Conservation (phyloP, 1,140 invertebrate species). For the Neodiprion fabricii region DNA sequence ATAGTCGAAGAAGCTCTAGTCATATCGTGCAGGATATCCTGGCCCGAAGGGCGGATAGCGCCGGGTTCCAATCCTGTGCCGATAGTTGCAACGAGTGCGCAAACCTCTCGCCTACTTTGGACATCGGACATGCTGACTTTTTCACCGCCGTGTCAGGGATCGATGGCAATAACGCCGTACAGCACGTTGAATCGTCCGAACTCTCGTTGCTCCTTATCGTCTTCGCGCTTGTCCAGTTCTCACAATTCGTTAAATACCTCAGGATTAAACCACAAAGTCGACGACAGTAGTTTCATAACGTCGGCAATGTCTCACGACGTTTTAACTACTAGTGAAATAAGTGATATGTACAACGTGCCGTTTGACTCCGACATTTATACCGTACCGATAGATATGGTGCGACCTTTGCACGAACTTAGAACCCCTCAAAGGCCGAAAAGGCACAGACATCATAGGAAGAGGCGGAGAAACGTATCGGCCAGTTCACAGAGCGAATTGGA, state of each 20-base stretch:
- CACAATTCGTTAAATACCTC: slow-evolving; percentile 80
- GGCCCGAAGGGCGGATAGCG: slow-evolving; percentile 52
- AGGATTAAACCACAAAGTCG: slow-evolving; percentile 71
- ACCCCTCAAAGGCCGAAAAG: slow-evolving; percentile 64
- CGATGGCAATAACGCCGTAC: slow-evolving; percentile 57
- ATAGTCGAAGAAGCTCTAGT: slow-evolving; percentile 53
- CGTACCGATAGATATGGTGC: slow-evolving; percentile 79
- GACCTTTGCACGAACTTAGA: slow-evolving; percentile 60
- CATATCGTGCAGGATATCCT: slow-evolving; percentile 54
- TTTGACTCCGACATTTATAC: slow-evolving; percentile 87
- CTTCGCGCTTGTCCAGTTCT: slow-evolving; percentile 78
- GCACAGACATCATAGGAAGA: slow-evolving; percentile 66
- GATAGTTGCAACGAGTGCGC: slow-evolving; percentile 27
- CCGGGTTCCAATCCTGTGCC: slow-evolving; percentile 30
- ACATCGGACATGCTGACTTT: slow-evolving; percentile 68
- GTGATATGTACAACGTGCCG: slow-evolving; percentile 85
- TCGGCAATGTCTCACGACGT: slow-evolving; percentile 86
- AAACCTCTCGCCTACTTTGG: slow-evolving; percentile 63
- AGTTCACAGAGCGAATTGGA: slow-evolving; percentile 60
- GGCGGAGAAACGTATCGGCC: slow-evolving; percentile 66
- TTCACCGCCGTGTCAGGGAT: slow-evolving; percentile 65
- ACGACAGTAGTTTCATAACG: slow-evolving; percentile 85
- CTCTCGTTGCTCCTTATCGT: slow-evolving; percentile 74
- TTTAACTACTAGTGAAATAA: slow-evolving; percentile 73
- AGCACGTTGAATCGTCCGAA: slow-evolving; percentile 68